Conservation (phyloP, 2,888 invertebrate species). For the Ichneumoninae sp. region DNA sequence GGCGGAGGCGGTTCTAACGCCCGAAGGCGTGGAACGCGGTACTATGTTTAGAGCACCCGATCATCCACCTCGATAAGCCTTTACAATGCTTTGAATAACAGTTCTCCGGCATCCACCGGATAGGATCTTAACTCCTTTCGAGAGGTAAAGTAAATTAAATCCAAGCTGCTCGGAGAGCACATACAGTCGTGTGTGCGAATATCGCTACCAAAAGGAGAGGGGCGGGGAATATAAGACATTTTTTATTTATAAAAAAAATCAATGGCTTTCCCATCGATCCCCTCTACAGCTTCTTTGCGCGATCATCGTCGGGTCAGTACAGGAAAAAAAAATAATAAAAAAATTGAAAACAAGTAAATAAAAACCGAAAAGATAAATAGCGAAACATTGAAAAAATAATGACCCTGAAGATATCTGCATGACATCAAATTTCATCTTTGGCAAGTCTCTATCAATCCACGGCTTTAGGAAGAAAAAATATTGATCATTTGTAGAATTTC, state of each 20-base stretch:
- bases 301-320: no score
- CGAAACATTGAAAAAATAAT: no score
- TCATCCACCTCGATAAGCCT: slow-evolving; percentile 78
- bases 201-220: neutral
- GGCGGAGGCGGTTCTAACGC: slow-evolving; percentile 24
- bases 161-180: slow-evolving; percentile 54
- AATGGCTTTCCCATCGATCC: neutral
- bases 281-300: neutral
- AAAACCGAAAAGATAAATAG: no score
- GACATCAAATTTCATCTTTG: no score
- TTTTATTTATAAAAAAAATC: neutral
- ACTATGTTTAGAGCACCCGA: slow-evolving; percentile 78
- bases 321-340: no score
- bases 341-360: no score
- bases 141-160: slow-evolving; percentile 81
- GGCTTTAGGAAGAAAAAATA: no score
- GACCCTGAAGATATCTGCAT: no score
- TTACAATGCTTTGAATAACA: slow-evolving; percentile 81
- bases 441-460: no score
- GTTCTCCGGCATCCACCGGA: slow-evolving; percentile 77
- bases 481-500: no score
- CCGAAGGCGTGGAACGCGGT: slow-evolving; percentile 36
- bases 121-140: slow-evolving; percentile 80
- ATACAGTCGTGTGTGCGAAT: slow-evolving; percentile 25
- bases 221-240: neutral